These are phyloP conservation scores for Epicauta chinensis DNA, from an alignment of 1,140 invertebrate genomes.

Conservation along the genomic window DNA sequence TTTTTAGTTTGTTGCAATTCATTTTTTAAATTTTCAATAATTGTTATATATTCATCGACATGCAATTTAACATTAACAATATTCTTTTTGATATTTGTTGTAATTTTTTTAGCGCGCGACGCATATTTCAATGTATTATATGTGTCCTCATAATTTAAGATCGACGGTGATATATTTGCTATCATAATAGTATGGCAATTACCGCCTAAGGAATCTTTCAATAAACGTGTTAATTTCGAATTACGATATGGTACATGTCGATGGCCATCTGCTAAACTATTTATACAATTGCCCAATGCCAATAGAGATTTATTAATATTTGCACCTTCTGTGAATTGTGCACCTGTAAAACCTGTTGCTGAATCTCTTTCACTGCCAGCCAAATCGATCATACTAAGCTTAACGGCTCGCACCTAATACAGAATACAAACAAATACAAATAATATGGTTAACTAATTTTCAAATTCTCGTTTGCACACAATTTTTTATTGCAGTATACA, in stretches of 20 bases:
- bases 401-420: constrained; percentile 52
- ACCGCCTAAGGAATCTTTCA: constrained; percentile 94
- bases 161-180: constrained; percentile 84
- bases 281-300: constrained; percentile 92
- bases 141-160: constrained; percentile 84
- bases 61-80: constrained; percentile 56
- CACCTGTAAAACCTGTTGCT: constrained; percentile 68
- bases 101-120: constrained; percentile 72
- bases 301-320: constrained; percentile 92
- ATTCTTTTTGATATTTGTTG: constrained; percentile 60
- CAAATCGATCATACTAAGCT: constrained; percentile 90
- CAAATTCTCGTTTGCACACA: too few species aligned
- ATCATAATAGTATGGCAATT: constrained; percentile 98
- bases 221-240: constrained; percentile 89
- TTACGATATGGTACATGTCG: constrained; percentile 84
- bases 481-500: too few species aligned
- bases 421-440: constrained; percentile 7
- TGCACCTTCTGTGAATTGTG: constrained; percentile 84
- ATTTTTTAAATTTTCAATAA: constrained; percentile 54
- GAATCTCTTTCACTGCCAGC: constrained; percentile 89
- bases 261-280: constrained; percentile 74
- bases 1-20: constrained; percentile 16
- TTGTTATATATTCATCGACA: constrained; percentile 54
- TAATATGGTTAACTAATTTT: too few species aligned
- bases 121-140: constrained; percentile 96